Evolutionary conservation across 2,797 vertebrate genomes (phyloP).

Genomic region (Leuciscus waleckii): DNA sequence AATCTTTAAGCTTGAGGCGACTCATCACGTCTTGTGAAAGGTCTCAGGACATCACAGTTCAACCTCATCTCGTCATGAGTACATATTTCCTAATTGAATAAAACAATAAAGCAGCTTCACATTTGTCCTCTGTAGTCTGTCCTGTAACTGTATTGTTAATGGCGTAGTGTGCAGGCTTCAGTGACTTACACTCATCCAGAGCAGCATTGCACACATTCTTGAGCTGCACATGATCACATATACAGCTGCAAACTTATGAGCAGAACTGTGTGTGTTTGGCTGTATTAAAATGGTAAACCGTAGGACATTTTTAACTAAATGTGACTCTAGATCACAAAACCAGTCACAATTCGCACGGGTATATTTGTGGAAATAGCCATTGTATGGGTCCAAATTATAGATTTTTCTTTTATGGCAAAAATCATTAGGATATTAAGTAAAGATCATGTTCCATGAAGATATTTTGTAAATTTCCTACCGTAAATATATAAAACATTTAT

Average conservation of each 20-base stretch:
- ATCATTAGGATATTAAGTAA: no score
- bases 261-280: background rate
- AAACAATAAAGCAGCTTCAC: background rate
- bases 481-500: no score
- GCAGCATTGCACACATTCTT: constrained; percentile 27
- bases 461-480: no score
- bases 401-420: no score
- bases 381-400: no score
- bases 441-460: no score
- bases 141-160: background rate
- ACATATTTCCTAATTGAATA: background rate
- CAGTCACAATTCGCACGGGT: no score
- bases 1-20: background rate
- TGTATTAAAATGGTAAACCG: background rate
- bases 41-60: background rate
- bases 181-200: background rate
- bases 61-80: background rate
- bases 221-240: background rate
- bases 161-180: background rate
- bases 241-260: constrained; percentile 2
- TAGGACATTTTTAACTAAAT: background rate
- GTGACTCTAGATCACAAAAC: no score
- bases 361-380: no score
- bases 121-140: background rate
- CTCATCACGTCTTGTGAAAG: background rate